Evolutionary conservation across 1,140 invertebrate species (phyloP).

Genomic region (Leptonema lineaticorne): DNA sequence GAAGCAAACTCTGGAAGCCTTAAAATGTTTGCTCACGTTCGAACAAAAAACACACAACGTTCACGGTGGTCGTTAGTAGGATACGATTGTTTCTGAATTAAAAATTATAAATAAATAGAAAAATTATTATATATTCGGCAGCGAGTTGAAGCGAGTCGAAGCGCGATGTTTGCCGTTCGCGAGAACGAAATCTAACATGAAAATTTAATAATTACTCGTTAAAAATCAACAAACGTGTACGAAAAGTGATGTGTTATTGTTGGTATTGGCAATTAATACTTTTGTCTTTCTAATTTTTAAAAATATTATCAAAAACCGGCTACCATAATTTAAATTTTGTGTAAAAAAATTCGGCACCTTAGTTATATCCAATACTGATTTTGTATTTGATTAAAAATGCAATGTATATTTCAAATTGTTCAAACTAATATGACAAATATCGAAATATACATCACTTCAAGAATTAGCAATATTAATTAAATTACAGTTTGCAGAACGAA

Average conservation of each 20-base stretch:
- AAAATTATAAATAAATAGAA: background rate
- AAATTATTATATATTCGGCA: too few species aligned
- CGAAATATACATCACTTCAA: too few species aligned
- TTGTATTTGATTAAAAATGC: too few species aligned
- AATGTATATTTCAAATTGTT: too few species aligned
- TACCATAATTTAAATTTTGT: too few species aligned
- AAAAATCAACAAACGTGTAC: conserved; percentile 25
- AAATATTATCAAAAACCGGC: too few species aligned
- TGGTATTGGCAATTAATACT: conserved; percentile 28
- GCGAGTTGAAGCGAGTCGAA: background rate
- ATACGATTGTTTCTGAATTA: conserved; percentile 19
- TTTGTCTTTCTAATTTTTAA: conserved; percentile 15
- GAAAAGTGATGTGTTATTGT: background rate
- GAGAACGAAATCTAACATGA: conserved; percentile 36
- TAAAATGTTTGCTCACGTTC: conserved; percentile 21
- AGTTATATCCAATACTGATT: too few species aligned
- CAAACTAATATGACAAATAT: too few species aligned
- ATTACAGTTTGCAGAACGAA: too few species aligned
- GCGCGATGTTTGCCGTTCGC: conserved; percentile 8
- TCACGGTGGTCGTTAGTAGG: conserved; percentile 21
- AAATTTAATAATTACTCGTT: conserved; percentile 33
- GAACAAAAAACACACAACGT: conserved; percentile 1
- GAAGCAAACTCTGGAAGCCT: conserved; percentile 11
- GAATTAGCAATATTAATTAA: too few species aligned
- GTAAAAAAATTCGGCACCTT: too few species aligned